These are phyloP conservation scores for Platyrinchus mystaceus DNA, from an alignment of 2,797 vertebrate species.

Conservation along the genomic window DNA sequence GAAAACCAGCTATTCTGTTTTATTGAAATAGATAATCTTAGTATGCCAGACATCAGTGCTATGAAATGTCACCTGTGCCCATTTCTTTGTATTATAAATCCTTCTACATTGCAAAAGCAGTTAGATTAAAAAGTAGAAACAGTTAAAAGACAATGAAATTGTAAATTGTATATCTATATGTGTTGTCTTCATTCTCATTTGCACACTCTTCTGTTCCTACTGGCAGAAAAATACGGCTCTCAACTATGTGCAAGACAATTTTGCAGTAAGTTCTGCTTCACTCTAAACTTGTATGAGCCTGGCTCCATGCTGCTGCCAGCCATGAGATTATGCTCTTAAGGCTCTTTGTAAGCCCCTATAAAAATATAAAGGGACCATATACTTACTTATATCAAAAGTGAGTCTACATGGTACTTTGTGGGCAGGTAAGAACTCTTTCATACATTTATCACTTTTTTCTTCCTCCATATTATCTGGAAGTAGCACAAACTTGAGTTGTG, in stretches of 20 bases:
- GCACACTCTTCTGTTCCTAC: not conserved
- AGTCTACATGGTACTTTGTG: not conserved
- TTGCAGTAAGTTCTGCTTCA: not conserved
- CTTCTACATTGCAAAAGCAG: slow-evolving; percentile 7
- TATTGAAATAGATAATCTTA: slow-evolving; percentile 19
- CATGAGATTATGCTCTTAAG: not conserved
- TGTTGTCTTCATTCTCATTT: not conserved
- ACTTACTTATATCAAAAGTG: not conserved
- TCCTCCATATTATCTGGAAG: not conserved
- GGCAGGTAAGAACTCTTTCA: not conserved
- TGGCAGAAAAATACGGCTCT: not conserved
- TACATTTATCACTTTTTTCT: not conserved
- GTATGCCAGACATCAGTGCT: slow-evolving; percentile 17
- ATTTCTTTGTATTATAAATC: not conserved
- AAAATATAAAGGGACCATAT: not conserved
- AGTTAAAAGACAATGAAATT: slow-evolving; percentile 1
- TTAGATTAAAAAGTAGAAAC: not conserved
- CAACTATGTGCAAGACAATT: not conserved
- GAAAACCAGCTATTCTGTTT: slow-evolving; percentile 19
- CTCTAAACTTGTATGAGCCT: not conserved
- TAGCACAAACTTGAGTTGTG: not conserved
- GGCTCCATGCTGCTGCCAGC: not conserved
- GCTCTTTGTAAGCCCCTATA: not conserved
- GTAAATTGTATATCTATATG: not conserved
- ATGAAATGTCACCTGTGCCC: slow-evolving; percentile 36